Conservation (phyloP, 2,888 invertebrate species). For the Aromia moschata region DNA sequence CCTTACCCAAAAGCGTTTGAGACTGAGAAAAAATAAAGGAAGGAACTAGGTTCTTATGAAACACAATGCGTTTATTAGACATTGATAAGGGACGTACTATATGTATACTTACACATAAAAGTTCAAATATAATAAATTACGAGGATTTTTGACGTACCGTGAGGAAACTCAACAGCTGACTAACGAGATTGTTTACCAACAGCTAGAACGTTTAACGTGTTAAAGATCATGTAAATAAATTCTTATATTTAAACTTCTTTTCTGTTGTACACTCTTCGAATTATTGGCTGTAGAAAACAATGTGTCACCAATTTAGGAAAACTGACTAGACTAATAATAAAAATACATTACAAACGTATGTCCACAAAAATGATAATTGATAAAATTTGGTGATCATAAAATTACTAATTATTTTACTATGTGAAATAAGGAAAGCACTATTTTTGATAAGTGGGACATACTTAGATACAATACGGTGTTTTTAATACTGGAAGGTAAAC, state of each 20-base stretch:
- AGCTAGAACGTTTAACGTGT: slow-evolving; percentile 19
- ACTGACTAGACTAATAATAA: too few relatives aligned
- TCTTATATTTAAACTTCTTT: slow-evolving; percentile 14
- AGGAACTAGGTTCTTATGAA: slow-evolving; percentile 25
- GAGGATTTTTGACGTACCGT: slow-evolving; percentile 21
- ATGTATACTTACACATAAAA: slow-evolving; percentile 34
- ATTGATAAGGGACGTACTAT: slow-evolving; percentile 43
- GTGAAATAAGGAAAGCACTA: too few relatives aligned
- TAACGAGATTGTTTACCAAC: slow-evolving; percentile 18
- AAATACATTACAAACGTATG: too few relatives aligned
- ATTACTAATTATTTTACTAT: too few relatives aligned
- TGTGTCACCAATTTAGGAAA: too few relatives aligned
- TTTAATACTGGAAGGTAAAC: too few relatives aligned
- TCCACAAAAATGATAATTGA: too few relatives aligned
- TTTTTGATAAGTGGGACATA: too few relatives aligned
- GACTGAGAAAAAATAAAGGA: slow-evolving; percentile 13
- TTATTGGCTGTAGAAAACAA: too few relatives aligned
- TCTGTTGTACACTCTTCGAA: slow-evolving; percentile 5
- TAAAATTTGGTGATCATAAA: too few relatives aligned
- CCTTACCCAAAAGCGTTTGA: slow-evolving; percentile 17
- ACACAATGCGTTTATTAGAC: slow-evolving; percentile 38
- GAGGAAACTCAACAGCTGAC: slow-evolving; percentile 23
- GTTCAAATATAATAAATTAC: slow-evolving; percentile 43
- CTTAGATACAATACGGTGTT: too few relatives aligned
- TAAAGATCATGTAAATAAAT: slow-evolving; percentile 19